Conservation (phyloP, 2,113 vertebrate species). For the Hippocampus zosterae region DNA sequence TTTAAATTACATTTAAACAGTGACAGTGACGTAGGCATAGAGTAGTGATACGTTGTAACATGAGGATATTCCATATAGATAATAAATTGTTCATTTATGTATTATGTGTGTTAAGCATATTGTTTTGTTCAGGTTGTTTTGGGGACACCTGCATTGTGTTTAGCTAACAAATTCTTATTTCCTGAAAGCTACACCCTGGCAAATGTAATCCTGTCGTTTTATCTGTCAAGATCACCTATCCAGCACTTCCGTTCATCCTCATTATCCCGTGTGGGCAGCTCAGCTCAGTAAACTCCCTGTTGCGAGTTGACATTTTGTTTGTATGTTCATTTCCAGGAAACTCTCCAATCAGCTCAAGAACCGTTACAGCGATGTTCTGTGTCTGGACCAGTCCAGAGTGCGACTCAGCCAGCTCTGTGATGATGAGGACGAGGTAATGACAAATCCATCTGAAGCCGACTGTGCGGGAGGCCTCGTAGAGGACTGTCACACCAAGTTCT, state of each 20-base stretch:
- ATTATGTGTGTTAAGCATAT: too few relatives aligned
- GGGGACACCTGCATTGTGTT: neutral
- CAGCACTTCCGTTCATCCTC: neutral
- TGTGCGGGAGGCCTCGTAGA: neutral
- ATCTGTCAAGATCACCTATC: too few relatives aligned
- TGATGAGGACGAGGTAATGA: constrained; percentile 72
- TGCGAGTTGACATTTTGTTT: neutral
- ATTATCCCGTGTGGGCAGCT: neutral
- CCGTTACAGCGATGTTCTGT: constrained; percentile 78
- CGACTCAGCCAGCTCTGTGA: constrained; percentile 65
- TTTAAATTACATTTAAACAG: neutral
- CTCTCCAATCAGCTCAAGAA: constrained; percentile 78
- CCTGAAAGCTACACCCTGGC: neutral
- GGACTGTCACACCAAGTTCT: neutral
- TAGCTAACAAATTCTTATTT: neutral
- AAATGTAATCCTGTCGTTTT: too few relatives aligned
- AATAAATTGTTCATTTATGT: too few relatives aligned
- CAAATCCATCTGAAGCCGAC: neutral
- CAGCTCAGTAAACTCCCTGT: neutral
- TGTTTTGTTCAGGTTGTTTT: neutral
- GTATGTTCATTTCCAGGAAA: constrained; percentile 55
- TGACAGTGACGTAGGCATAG: neutral
- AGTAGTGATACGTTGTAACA: too few relatives aligned
- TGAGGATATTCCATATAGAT: neutral
- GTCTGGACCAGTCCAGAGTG: constrained; percentile 76